Evolutionary conservation across 2,888 invertebrate genomes (phyloP), one percentile per base, ranked within the genome.

Genomic region (Drosophila algonquin): DNA sequence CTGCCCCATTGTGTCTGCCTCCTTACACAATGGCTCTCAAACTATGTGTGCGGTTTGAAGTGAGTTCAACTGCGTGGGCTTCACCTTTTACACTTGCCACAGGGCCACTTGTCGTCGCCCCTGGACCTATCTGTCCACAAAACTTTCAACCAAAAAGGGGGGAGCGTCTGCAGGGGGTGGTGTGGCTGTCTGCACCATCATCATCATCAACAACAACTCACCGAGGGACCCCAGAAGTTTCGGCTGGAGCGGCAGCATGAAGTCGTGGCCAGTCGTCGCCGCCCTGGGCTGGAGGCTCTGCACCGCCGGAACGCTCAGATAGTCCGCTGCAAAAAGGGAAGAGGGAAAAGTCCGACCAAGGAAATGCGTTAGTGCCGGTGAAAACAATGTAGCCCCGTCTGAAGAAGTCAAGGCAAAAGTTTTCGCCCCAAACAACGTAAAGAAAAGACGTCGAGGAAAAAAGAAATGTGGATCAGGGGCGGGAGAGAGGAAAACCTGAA

Each of bases 211-310:
- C 59, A 76, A 76, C 60, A 71, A 85, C 87, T 90, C 89, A 92
- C 92, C 92, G 78, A 92, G 79, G 63, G 91, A 83, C 57, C 88
- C 91, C 80, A 95, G 93, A 76, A 95, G 92, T 88, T 95, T 95
- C 71, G 96, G 95, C 93, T 96, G 96, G 64, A 96, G 92, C 68
- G 95, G 95, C 87, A 96, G 93, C 92, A 95, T 94, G 77, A 95
- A 94, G 87, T 95, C 95, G 91, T 94, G 94, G 71, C 95, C 95
- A 45, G 94, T 95, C 79, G 95, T 96, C 55, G 95, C 94, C 76
- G 95, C 94, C 77, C 95, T 93, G 53, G 95, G 95, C 93, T 95
- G 95, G 80, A 95, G 91, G 80, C 95, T 95, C 80, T 94, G 85
- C 69, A 92, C 89, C 47, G 91, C 87, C 73, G 94, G 92, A 71